Percentiles rank a stretch among this genome's conserved stretches.
Conservation (phyloP, 2,797 vertebrate genomes). For the Anisognathus igniventris region DNA sequence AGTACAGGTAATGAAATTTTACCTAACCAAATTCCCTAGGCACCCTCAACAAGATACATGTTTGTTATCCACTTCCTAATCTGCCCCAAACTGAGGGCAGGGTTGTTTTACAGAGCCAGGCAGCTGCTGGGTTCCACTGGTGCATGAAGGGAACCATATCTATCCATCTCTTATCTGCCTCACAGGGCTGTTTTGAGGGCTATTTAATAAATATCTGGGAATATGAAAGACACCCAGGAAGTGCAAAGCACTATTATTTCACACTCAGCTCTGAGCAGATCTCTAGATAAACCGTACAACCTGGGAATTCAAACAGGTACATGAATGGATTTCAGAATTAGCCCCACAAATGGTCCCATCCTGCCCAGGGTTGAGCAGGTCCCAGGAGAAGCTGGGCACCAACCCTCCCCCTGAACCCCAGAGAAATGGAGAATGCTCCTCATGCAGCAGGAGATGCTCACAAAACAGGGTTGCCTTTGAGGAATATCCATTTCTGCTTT, state of each 20-base stretch:
- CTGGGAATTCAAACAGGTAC: not conserved
- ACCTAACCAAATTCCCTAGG: not conserved
- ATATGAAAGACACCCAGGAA: constrained; percentile 20
- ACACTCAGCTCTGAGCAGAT: not conserved
- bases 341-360: rapidly evolving
- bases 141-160: not conserved
- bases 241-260: not conserved
- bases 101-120: not conserved
- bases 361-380: not conserved
- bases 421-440: not conserved
- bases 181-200: not conserved
- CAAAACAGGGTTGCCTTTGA: not conserved
- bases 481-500: not conserved
- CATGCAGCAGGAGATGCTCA: not conserved
- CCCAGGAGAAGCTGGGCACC: not conserved
- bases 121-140: not conserved
- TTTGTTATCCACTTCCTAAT: constrained; percentile 33
- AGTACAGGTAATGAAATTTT: constrained; percentile 35
- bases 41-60: not conserved
- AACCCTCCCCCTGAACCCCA: not conserved
- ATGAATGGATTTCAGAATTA: not conserved
- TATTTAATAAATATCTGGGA: constrained; percentile 52
- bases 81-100: not conserved
- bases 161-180: not conserved
- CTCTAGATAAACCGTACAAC: not conserved